Evolutionary conservation across 2,888 invertebrate genomes (phyloP), one percentile per base, ranked within the genome.

Genomic region (Cataglyphis albicans): DNA sequence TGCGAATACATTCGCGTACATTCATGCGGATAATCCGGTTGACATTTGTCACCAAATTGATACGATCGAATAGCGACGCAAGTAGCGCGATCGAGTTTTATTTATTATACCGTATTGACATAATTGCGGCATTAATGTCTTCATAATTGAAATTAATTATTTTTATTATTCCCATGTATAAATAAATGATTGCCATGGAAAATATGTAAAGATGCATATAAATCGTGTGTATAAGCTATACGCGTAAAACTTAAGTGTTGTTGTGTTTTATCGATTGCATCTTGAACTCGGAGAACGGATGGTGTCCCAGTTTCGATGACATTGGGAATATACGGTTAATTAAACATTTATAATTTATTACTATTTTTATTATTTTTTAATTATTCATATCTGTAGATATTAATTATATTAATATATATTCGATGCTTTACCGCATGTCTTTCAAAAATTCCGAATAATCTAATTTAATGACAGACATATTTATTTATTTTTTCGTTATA

Each of bases 101-200:
- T 38, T 64, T 25, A 64, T 35, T 57, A 18, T 44, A 38, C 5
- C 55, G 52, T 35, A 18, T 38, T 29, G 65, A 65, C 41, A 65
- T 65, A 64, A 75, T 25, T n/a, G 18, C 18, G 21, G 52, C 25
- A 1, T 75, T 75, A 65, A 65, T 65, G 29, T n/a, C 25, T 18
- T n/a, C 29, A 1, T 21, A 76, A 76, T 55, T n/a, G 15, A 29
- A 65, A 76, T 76, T 65, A 55, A 76, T 76, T 65, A 75, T 64
- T 64, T 35, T 52, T 52, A 18, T 48, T 32, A 38, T 12, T 64
- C 52, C 3, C 25, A 1, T 48, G 15, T 65, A 57, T 35, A 52
- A 75, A 65, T 55, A 76, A 75, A 52, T 64, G 41, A 1, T 25
- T 21, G 15, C 25, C 3, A 32, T 10, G 18, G n/a, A 38, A 25